These are phyloP conservation scores for Etheostoma spectabile DNA, from an alignment of 2,113 vertebrate species.

Conservation along the genomic window DNA sequence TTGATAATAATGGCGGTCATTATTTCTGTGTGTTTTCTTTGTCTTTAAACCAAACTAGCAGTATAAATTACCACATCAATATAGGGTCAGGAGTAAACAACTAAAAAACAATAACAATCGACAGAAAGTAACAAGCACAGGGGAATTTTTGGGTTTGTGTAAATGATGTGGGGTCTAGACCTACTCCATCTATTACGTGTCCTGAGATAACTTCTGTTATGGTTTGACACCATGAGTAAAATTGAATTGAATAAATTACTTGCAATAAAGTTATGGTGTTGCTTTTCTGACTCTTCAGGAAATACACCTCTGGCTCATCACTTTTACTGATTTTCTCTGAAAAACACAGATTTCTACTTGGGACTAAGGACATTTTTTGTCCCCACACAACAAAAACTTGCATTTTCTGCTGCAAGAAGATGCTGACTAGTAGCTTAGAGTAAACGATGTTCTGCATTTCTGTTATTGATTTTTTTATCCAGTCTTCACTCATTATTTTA, in stretches of 20 bases:
- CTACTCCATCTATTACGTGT: too few species aligned
- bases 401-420: not conserved
- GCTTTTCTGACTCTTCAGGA: not conserved
- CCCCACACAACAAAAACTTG: not conserved
- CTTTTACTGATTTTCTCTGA: not conserved
- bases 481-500: not conserved
- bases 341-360: not conserved
- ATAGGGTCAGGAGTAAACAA: not conserved
- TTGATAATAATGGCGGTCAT: slow-evolving; percentile 33
- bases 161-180: too few species aligned
- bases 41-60: not conserved
- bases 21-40: slow-evolving; percentile 29
- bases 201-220: too few species aligned
- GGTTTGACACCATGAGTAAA: too few species aligned
- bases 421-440: not conserved
- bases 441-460: not conserved
- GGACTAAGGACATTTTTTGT: not conserved
- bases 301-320: not conserved
- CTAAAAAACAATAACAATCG: not conserved
- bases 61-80: not conserved
- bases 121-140: not conserved
- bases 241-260: not conserved
- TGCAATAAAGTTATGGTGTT: not conserved
- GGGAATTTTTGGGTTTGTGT: too few species aligned
- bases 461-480: not conserved